Evolutionary conservation across 2,797 vertebrate species (phyloP).

Genomic region (Decapterus maruadsi): DNA sequence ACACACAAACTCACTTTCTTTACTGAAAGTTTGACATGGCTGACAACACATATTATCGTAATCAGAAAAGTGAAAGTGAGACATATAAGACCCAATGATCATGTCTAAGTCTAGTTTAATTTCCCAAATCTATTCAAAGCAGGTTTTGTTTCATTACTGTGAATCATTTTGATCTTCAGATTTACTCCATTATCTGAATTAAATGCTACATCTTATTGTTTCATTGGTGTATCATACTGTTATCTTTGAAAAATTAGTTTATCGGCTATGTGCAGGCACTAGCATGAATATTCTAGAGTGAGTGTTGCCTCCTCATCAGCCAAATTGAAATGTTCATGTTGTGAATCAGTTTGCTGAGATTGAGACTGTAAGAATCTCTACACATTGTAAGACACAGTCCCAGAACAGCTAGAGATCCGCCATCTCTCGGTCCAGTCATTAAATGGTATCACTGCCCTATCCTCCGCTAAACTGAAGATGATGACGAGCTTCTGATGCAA

Average conservation of each 20-base stretch:
- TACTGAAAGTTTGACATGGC: not conserved
- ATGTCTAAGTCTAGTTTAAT: not conserved
- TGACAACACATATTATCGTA: not conserved
- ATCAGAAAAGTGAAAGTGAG: no score
- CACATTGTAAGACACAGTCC: not conserved
- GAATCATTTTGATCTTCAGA: no score
- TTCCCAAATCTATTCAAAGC: no score
- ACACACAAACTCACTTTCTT: not conserved
- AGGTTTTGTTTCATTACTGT: no score
- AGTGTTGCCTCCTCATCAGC: no score
- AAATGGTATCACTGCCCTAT: not conserved
- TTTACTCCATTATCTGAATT: not conserved
- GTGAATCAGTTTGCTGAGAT: not conserved
- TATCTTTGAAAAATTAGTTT: constrained; percentile 2
- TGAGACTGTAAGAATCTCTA: not conserved
- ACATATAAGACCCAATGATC: not conserved
- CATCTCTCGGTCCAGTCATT: not conserved
- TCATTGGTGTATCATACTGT: not conserved
- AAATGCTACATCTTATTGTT: not conserved
- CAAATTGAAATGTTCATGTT: no score
- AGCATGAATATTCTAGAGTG: no score
- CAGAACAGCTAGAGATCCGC: not conserved
- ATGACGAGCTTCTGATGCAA: constrained; percentile 51
- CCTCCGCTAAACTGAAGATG: not conserved
- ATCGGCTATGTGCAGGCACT: not conserved